Conservation (phyloP, 2,797 vertebrate genomes). For the Anas bernieri region DNA sequence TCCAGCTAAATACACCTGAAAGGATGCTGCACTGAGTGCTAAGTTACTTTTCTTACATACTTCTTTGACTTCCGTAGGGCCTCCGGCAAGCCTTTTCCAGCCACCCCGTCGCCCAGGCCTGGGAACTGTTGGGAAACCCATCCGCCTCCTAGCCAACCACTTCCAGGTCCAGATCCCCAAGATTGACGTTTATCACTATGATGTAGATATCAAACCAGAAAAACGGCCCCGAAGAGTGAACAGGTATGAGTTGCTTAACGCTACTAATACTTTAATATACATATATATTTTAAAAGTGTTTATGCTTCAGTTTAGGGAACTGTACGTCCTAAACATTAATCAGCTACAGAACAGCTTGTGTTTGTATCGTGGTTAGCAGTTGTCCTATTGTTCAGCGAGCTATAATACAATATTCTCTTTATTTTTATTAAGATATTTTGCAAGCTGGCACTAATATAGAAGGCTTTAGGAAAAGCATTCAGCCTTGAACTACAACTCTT, state of each 20-base stretch:
- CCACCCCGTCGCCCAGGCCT: constrained; percentile 96
- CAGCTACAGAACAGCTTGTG: not conserved
- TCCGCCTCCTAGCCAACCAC: constrained; percentile 97
- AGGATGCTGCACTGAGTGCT: not conserved
- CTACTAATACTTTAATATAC: not conserved
- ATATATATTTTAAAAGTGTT: no score
- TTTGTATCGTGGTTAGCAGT: not conserved
- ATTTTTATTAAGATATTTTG: not conserved
- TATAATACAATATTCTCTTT: not conserved
- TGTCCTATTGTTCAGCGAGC: not conserved
- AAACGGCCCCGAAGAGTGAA: constrained; percentile 97
- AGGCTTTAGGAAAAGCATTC: not conserved
- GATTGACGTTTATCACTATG: constrained; percentile 99
- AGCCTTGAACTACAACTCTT: not conserved
- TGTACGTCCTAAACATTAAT: not conserved
- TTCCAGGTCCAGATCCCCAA: constrained; percentile 99
- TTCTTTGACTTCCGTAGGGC: constrained; percentile 72
- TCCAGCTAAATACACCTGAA: not conserved
- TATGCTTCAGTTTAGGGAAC: not conserved
- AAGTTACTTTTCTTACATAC: not conserved
- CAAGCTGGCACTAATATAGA: not conserved
- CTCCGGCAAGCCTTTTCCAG: constrained; percentile 94
- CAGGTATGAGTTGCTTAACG: constrained; percentile 82
- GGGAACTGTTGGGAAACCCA: constrained; percentile 98
- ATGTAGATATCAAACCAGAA: constrained; percentile 99